A percentile compares a stretch with the other conserved stretches of the same genome.
Evolutionary conservation across 2,888 invertebrate genomes (phyloP).

Genomic region (Callinectes sapidus): DNA sequence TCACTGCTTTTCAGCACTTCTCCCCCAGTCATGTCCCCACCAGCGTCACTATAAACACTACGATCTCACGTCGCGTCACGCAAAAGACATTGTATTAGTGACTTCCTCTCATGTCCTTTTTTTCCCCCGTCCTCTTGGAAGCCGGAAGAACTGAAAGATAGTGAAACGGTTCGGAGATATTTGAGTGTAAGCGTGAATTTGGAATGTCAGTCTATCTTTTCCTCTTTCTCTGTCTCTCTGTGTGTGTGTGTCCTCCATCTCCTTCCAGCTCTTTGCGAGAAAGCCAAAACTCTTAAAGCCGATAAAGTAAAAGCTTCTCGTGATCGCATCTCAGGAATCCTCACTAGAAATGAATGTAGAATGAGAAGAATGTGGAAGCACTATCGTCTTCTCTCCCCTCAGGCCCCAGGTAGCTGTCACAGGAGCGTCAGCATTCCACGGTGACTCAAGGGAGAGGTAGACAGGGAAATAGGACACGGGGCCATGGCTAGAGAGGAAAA

Average conservation of each 20-base stretch:
- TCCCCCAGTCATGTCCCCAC: neutral
- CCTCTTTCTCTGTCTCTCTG: neutral
- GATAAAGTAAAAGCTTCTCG: neutral
- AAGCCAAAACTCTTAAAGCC: neutral
- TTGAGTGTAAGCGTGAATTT: neutral
- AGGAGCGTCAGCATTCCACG: neutral
- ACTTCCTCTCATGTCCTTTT: neutral
- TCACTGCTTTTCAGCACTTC: neutral
- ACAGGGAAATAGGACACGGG: neutral
- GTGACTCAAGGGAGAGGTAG: neutral
- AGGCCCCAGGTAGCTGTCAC: neutral
- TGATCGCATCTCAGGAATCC: neutral
- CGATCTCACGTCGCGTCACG: neutral
- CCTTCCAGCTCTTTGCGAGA: neutral
- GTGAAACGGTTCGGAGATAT: neutral
- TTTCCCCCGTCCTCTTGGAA: neutral
- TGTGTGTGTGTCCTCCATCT: neutral
- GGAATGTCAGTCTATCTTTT: neutral
- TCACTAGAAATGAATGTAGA: neutral
- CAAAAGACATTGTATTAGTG: neutral
- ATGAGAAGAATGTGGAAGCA: neutral
- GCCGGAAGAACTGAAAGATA: neutral
- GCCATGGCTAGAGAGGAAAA: neutral
- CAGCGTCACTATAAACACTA: neutral
- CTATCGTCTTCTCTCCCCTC: neutral